These are phyloP conservation scores for Micropterix aruncella DNA, from an alignment of 2,888 invertebrate genomes.

Conservation along the genomic window DNA sequence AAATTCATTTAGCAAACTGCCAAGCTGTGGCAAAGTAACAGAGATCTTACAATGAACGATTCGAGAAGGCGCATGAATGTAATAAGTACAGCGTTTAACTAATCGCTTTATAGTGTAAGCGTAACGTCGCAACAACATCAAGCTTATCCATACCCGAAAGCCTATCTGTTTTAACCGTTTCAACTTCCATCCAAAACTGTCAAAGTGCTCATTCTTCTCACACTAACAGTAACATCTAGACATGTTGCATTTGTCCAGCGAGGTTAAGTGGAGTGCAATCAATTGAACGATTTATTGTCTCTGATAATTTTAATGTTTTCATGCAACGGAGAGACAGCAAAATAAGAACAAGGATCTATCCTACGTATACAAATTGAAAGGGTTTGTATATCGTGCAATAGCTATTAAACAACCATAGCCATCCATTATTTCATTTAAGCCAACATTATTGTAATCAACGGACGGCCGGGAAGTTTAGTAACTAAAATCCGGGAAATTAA, in stretches of 20 bases:
- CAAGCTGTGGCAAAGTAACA: not conserved
- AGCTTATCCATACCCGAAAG: not conserved
- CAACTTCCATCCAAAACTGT: not conserved
- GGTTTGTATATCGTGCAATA: too few species aligned
- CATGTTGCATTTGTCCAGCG: not conserved
- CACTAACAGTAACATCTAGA: not conserved
- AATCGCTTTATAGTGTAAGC: not conserved
- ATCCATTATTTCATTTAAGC: too few species aligned
- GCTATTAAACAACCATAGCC: too few species aligned
- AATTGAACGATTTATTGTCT: too few species aligned
- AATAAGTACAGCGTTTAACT: not conserved
- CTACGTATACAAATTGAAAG: too few species aligned
- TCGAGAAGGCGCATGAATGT: not conserved
- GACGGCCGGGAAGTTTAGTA: too few species aligned
- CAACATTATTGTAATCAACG: too few species aligned
- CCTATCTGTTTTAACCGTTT: not conserved
- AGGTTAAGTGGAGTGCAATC: too few species aligned
- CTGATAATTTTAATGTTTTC: too few species aligned
- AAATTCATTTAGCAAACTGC: conserved; percentile 6
- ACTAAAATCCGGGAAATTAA: too few species aligned
- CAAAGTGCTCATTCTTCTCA: not conserved
- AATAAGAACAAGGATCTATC: too few species aligned
- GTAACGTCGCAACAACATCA: not conserved
- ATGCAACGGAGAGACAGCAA: too few species aligned
- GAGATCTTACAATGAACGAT: not conserved